Evolutionary conservation across 2,888 invertebrate species (phyloP), one percentile per base, ranked within the genome.

Genomic region (Tryphoninae sp.): DNA sequence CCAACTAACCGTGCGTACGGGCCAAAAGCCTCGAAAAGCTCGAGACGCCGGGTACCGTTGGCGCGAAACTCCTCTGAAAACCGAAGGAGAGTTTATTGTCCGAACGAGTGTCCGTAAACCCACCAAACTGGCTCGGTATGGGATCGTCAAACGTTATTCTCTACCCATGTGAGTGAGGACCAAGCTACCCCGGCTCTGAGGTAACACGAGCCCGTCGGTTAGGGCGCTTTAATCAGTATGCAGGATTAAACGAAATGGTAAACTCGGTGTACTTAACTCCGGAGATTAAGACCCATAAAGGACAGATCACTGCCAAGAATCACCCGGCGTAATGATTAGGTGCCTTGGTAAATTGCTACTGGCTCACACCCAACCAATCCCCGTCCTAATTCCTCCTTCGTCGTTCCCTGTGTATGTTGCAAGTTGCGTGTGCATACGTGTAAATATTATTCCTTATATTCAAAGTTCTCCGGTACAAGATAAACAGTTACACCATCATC

Each of bases 241-340:
- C 80, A 72, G 76, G 80, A 80, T 80, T 80, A 80, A 80, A 76
- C 76, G 67, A 61, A 76, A 76, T 67, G 76, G 71, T 13, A 67
- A 45, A 71, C 61, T 72, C 80, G 59, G 23, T 53, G 72, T 71
- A 72, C 72, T 72, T 59, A 67, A 76, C 59, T 55, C 61, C 53
- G 7, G 53, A 76, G 80, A 80, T 80, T 76, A 80, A 80, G 80
- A 76, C 59, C 61, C 71, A 71, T 80, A 76, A 80, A 80, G 72
- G 76, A 76, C 59, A 67, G 65, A 80, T 76, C 72, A 61, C 59
- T 72, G 71, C 40, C 61, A 76, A 19, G 76, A 72, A 80, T 80
- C 72, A 68, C 76, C 71, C n/a, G 61, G 80, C 71, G 45, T 76
- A 61, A 80, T 80, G 76, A 80, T 72, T 80, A 76, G 80, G 76